These are phyloP conservation scores for Nycticorax nycticorax DNA, from an alignment of 2,113 vertebrate species.

Conservation along the genomic window DNA sequence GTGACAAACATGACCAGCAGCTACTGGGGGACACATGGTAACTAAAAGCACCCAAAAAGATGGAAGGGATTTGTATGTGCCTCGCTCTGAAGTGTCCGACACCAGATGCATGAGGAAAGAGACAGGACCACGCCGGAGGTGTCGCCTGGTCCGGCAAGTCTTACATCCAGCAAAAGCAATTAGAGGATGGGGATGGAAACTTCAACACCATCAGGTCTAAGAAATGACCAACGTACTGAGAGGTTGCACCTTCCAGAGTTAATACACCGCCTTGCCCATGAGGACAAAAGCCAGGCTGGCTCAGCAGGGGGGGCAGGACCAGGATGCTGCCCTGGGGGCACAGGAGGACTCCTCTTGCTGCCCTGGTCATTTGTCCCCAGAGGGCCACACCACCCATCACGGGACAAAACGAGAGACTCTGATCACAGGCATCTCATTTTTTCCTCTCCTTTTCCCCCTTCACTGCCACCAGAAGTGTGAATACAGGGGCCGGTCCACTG, in stretches of 20 bases:
- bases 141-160: not conserved
- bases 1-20: not conserved
- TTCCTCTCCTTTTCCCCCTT: not conserved
- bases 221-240: not conserved
- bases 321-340: not conserved
- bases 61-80: not conserved
- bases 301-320: not conserved
- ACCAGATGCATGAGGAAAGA: not conserved
- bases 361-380: not conserved
- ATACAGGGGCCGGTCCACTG: fast-evolving
- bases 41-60: not conserved
- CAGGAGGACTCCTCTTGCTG: not conserved
- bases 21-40: fast-evolving
- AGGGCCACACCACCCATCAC: not conserved
- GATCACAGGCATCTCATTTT: not conserved
- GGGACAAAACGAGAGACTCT: fast-evolving
- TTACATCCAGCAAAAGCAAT: not conserved
- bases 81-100: not conserved
- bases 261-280: not conserved
- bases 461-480: not conserved
- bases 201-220: not conserved
- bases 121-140: not conserved
- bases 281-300: not conserved
- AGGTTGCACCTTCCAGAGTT: not conserved
- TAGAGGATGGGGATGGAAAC: not conserved